Percentiles rank a stretch among this genome's conserved stretches.
Conservation (phyloP, 2,888 invertebrate species). For the Dendrolimus pini region DNA sequence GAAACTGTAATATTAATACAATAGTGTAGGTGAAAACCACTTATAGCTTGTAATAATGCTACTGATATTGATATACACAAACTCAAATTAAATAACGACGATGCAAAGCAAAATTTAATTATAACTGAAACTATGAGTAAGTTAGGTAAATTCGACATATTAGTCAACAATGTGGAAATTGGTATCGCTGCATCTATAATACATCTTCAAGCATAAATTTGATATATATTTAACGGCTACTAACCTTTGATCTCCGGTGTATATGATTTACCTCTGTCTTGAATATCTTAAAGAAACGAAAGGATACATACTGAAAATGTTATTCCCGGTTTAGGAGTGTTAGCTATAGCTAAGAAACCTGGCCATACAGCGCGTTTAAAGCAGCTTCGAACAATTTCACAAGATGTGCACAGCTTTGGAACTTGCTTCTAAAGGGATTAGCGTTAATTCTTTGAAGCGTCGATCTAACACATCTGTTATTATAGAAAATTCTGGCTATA, state of each 20-base stretch:
- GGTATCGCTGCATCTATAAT: slow-evolving; percentile 15
- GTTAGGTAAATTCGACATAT: slow-evolving; percentile 29
- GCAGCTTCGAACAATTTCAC: slow-evolving; percentile 90
- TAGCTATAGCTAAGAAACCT: slow-evolving; percentile 6
- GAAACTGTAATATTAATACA: too few relatives aligned
- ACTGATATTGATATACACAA: slow-evolving; percentile 19
- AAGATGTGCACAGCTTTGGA: slow-evolving; percentile 88
- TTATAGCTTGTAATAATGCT: too few relatives aligned
- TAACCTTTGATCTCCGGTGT: slow-evolving; percentile 29
- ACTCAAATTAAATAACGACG: slow-evolving; percentile 12
- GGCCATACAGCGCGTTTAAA: slow-evolving; percentile 21
- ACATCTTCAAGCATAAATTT: slow-evolving; percentile 21
- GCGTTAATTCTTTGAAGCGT: slow-evolving; percentile 90
- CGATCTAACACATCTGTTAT: slow-evolving; percentile 83
- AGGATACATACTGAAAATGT: slow-evolving; percentile 25
- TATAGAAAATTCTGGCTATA: slow-evolving; percentile 14
- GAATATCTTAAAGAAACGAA: slow-evolving; percentile 18
- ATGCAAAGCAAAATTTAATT: slow-evolving; percentile 15
- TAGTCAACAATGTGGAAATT: slow-evolving; percentile 33
- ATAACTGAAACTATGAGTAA: slow-evolving; percentile 17
- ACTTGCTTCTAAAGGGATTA: slow-evolving; percentile 80
- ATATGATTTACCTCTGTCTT: slow-evolving; percentile 22
- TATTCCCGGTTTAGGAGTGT: slow-evolving; percentile 8
- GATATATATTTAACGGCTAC: slow-evolving; percentile 21
- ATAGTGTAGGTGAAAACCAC: too few relatives aligned